Percentiles rank a stretch among this genome's conserved stretches.
phyloP scores from a whole-genome alignment of 2,888 invertebrate genomes.

The Hemicrepidius hirtus region DNA sequence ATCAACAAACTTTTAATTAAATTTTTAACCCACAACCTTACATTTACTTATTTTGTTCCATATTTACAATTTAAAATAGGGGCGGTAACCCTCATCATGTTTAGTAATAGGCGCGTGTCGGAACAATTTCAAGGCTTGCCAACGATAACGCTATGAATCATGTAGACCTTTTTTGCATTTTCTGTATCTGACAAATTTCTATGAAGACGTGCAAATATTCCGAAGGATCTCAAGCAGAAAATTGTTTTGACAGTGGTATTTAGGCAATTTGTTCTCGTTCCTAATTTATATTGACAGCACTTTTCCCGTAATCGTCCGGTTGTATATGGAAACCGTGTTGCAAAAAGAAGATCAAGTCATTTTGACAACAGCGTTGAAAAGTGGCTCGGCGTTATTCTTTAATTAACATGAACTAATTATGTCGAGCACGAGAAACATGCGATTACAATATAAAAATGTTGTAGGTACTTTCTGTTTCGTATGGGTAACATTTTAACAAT shows the following conservation, averaged over 20 bases:
- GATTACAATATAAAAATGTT: too few relatives aligned
- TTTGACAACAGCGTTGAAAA: too few relatives aligned
- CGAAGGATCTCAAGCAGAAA: constrained; percentile 26
- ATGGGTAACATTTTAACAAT: too few relatives aligned
- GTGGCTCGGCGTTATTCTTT: too few relatives aligned
- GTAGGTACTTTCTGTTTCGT: too few relatives aligned
- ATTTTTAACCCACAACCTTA: neutral
- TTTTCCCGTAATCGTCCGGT: neutral
- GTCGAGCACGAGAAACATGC: too few relatives aligned
- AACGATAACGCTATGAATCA: constrained; percentile 36
- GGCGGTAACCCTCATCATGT: constrained; percentile 21
- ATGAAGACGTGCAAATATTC: constrained; percentile 25
- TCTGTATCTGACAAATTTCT: neutral
- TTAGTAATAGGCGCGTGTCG: constrained; percentile 27
- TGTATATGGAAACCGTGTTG: constrained; percentile 6
- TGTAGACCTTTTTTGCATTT: neutral
- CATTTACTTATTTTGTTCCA: neutral
- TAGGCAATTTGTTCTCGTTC: neutral
- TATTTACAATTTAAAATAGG: constrained; percentile 35
- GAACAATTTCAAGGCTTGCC: constrained; percentile 25
- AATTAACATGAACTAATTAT: too few relatives aligned
- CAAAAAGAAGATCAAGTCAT: neutral
- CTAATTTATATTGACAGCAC: constrained; percentile 13
- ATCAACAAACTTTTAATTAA: neutral
- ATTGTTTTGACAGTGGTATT: constrained; percentile 35